These are phyloP conservation scores for Pseudotriccus pelzelni DNA, from an alignment of 2,797 vertebrate genomes.

Conservation along the genomic window DNA sequence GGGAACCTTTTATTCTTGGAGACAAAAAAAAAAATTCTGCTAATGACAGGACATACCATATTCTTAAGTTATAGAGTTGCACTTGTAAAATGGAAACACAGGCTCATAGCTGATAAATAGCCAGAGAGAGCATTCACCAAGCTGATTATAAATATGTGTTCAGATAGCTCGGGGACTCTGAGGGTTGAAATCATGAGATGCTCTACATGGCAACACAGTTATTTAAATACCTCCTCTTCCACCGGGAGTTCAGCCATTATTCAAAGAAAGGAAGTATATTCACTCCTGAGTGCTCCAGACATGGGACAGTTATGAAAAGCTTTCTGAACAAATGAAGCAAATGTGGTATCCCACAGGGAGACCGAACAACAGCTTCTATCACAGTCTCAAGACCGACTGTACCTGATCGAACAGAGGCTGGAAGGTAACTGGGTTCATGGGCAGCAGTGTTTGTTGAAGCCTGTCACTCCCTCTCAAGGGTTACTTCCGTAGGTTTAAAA, in stretches of 20 bases:
- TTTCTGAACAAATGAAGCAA: conserved; percentile 29
- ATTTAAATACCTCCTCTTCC: conserved; percentile 42
- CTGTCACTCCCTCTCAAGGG: neutral
- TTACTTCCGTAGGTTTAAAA: neutral
- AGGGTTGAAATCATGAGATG: conserved; percentile 30
- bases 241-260: neutral
- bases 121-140: neutral
- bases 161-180: conserved; percentile 8
- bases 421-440: neutral
- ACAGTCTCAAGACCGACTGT: neutral
- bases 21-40: neutral
- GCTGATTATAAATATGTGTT: conserved; percentile 21
- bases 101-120: conserved; percentile 2
- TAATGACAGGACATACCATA: neutral
- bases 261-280: conserved; percentile 31
- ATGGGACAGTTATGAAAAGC: neutral
- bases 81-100: conserved; percentile 21
- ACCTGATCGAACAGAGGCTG: neutral
- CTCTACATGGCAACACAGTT: neutral
- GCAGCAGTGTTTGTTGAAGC: neutral
- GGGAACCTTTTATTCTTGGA: neutral
- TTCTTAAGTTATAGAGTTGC: neutral
- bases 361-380: neutral
- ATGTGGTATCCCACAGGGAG: neutral
- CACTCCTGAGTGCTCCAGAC: neutral